phyloP scores from a whole-genome alignment of 2,113 vertebrate genomes.

The Nothobranchius kuhntae region DNA sequence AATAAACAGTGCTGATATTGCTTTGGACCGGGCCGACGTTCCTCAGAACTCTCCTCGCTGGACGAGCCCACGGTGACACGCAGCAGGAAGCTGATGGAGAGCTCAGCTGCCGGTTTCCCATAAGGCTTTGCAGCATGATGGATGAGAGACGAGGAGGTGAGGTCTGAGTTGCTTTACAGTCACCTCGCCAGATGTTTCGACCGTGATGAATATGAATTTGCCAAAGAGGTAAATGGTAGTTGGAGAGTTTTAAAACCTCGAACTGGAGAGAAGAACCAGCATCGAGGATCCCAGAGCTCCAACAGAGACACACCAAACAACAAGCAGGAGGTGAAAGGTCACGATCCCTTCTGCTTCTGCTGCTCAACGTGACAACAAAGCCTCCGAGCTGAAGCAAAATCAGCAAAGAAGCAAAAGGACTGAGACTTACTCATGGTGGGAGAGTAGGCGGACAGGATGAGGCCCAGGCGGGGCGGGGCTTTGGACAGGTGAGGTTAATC shows the following conservation, averaged over 20 bases:
- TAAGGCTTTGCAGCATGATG: constrained; percentile 61
- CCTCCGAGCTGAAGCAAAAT: not conserved
- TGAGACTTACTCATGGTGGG: constrained; percentile 79
- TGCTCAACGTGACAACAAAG: not conserved
- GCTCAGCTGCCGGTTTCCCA: constrained; percentile 43
- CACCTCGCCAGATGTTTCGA: constrained; percentile 41
- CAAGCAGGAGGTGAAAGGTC: no score
- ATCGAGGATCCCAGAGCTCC: not conserved
- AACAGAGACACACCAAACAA: no score
- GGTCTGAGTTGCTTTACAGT: constrained; percentile 36
- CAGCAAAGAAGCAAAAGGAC: not conserved
- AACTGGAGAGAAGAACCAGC: not conserved
- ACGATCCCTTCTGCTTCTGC: not conserved
- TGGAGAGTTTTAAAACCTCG: not conserved
- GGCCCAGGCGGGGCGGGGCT: constrained; percentile 58
- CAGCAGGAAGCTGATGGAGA: constrained; percentile 42
- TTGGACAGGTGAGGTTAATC: constrained; percentile 74
- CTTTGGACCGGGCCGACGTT: no score
- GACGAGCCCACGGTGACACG: constrained; percentile 30
- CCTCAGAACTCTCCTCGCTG: not conserved
- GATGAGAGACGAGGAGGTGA: constrained; percentile 56
- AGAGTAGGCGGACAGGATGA: constrained; percentile 50
- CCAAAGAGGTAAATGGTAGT: not conserved
- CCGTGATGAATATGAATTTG: not conserved
- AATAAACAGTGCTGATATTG: no score